Conservation (phyloP, 2,888 invertebrate genomes). For the Axea sp. region DNA sequence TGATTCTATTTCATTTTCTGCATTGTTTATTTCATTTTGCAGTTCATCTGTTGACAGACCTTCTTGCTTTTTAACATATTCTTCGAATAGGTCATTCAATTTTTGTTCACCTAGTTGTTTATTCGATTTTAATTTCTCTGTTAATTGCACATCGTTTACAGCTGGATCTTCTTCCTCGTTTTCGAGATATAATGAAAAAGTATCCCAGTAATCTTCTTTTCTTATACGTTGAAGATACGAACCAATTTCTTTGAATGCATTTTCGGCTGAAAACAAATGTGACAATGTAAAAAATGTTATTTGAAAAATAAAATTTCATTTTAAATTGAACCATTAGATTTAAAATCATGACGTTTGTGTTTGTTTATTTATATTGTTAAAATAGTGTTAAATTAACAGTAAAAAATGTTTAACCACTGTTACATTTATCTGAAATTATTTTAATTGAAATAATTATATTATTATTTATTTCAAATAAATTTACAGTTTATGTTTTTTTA, state of each 20-base stretch:
- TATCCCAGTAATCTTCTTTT: slow-evolving; percentile 72
- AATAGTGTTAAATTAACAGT: too few species aligned
- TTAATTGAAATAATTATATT: too few species aligned
- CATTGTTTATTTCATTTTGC: not conserved
- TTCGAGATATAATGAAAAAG: slow-evolving; percentile 69
- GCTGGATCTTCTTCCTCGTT: slow-evolving; percentile 71
- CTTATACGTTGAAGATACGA: slow-evolving; percentile 68
- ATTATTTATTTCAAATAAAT: too few species aligned
- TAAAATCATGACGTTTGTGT: too few species aligned
- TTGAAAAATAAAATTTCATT: too few species aligned
- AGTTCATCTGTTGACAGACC: slow-evolving; percentile 38
- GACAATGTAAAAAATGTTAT: too few species aligned
- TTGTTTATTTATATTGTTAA: too few species aligned
- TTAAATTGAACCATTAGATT: too few species aligned
- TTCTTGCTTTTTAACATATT: slow-evolving; percentile 69
- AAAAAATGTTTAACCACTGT: too few species aligned
- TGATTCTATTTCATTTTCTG: slow-evolving; percentile 2
- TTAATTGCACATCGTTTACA: slow-evolving; percentile 61
- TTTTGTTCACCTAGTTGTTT: slow-evolving; percentile 67
- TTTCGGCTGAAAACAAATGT: slow-evolving; percentile 68
- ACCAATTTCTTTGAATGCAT: slow-evolving; percentile 71
- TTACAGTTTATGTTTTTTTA: too few species aligned
- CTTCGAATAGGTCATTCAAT: slow-evolving; percentile 68
- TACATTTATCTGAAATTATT: too few species aligned
- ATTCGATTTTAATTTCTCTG: slow-evolving; percentile 67